phyloP scores from a whole-genome alignment of 2,888 invertebrate species.

The Stomorhina lunata region DNA sequence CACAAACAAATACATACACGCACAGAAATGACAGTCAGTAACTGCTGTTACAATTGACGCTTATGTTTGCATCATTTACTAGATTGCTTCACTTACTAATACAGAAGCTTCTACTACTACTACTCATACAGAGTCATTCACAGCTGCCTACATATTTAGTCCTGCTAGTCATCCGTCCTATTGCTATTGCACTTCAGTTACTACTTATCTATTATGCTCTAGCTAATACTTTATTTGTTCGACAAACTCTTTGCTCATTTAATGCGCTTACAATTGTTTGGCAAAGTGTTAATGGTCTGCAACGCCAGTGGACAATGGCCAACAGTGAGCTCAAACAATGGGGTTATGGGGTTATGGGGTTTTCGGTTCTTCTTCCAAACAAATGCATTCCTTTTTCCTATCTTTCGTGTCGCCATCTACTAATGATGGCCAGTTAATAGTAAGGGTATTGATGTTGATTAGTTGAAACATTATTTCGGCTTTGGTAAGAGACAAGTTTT shows the following conservation, averaged over 20 bases:
- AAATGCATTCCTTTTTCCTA: neutral
- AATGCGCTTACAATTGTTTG: slow-evolving; percentile 43
- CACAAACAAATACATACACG: neutral
- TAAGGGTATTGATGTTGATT: neutral
- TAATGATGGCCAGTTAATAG: neutral
- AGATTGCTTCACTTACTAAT: too few species aligned
- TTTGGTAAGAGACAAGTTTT: neutral
- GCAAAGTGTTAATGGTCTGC: slow-evolving; percentile 30
- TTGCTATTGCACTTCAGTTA: neutral
- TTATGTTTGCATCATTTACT: neutral
- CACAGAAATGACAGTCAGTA: slow-evolving; percentile 47
- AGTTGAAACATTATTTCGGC: neutral
- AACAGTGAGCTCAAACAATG: slow-evolving; percentile 5
- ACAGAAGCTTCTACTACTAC: too few species aligned
- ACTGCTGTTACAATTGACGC: slow-evolving; percentile 17
- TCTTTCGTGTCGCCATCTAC: neutral
- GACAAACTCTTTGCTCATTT: slow-evolving; percentile 37
- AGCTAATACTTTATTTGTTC: slow-evolving; percentile 17
- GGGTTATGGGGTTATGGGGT: too few species aligned
- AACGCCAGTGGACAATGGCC: neutral
- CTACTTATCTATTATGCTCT: neutral
- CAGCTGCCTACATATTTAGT: too few species aligned
- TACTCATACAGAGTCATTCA: too few species aligned
- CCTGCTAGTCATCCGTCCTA: neutral
- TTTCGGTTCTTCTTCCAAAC: neutral